A percentile compares a stretch with the other conserved stretches of the same genome.
phyloP scores from a whole-genome alignment of 2,113 vertebrate genomes.

The Siniperca knerii region DNA sequence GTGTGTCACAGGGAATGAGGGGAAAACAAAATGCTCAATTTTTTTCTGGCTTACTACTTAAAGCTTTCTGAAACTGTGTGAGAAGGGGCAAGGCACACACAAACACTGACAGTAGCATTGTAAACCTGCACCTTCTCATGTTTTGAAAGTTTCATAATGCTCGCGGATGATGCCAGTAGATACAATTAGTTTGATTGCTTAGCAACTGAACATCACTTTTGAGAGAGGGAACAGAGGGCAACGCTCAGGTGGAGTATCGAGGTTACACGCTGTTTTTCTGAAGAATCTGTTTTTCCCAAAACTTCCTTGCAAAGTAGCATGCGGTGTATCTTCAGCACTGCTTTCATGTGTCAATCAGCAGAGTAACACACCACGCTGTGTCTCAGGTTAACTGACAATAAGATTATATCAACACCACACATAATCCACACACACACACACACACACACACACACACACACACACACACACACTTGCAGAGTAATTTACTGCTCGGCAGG shows the following conservation, averaged over 20 bases:
- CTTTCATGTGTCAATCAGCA: constrained; percentile 77
- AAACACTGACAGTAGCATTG: constrained; percentile 16
- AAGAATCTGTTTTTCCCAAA: constrained; percentile 54
- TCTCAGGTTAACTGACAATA: constrained; percentile 62
- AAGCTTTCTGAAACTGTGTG: constrained; percentile 18
- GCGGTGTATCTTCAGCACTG: constrained; percentile 28
- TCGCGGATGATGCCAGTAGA: constrained; percentile 58
- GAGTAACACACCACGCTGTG: constrained; percentile 46
- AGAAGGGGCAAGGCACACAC: neutral
- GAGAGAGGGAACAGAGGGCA: constrained; percentile 28
- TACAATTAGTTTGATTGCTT: constrained; percentile 80
- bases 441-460: constrained; percentile 21
- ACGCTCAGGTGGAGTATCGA: constrained; percentile 57
- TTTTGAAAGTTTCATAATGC: constrained; percentile 59
- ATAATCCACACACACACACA: constrained; percentile 34
- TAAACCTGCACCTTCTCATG: constrained; percentile 38
- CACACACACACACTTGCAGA: constrained; percentile 24
- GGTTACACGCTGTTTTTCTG: constrained; percentile 48
- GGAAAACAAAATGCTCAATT: constrained; percentile 73
- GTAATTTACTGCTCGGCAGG: constrained; percentile 57
- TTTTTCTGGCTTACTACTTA: constrained; percentile 32
- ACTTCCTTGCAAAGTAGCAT: constrained; percentile 50
- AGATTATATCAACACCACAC: constrained; percentile 62
- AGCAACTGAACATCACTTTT: constrained; percentile 71
- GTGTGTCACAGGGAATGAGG: constrained; percentile 76